Base-by-base conservation (phyloP, 2,113 vertebrate species). In the Etheostoma spectabile region DNA sequence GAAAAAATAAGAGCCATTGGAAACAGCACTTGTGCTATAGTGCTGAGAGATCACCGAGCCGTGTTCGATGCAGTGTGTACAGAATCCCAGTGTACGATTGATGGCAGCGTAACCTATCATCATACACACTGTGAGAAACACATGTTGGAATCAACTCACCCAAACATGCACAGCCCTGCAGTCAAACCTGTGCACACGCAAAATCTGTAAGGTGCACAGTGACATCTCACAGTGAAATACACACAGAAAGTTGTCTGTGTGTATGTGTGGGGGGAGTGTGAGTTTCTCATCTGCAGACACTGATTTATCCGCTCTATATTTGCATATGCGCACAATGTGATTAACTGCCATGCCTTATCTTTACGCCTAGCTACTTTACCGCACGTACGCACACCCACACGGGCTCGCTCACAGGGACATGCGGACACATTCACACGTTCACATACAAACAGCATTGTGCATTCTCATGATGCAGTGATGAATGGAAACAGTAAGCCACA, bases 291-390 rank as follows among this genome's bases (percentile, higher is more conserved):
- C 75, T 88, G 82, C 80, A 89, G 56, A 84, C 70, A 11, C 75
- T 79, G 83, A 87, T 88, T 88, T 85, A 89, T 80, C 85, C 72
- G 16, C 89, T 83, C 75, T 33, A 13, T 79, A 86, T 93, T 91
- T 91, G 82, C 90, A 92, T 90, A 91, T 79, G 79, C 33, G 77
- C 74, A 86, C 91, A 88, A 87, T 83, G 86, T 89, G 89, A 89
- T 90, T 87, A 89, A 91, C 92, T 88, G 85, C 82, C 85, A 33
- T 67, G 80, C 76, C 86, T 83, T 88, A 87, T 92, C 84, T 86
- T 67, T 84, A 74, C 22, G 59, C 86, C 80, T 57, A 56, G 79
- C 75, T 60, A 67, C 77, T 78, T 70, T 71, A 64, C 60, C 42
- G 22, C 84, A 69, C 15, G 33, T 75, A 21, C 62, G 0, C 68